Evolutionary conservation across 2,888 invertebrate species (phyloP).

Genomic region (Strigamia maritima): DNA sequence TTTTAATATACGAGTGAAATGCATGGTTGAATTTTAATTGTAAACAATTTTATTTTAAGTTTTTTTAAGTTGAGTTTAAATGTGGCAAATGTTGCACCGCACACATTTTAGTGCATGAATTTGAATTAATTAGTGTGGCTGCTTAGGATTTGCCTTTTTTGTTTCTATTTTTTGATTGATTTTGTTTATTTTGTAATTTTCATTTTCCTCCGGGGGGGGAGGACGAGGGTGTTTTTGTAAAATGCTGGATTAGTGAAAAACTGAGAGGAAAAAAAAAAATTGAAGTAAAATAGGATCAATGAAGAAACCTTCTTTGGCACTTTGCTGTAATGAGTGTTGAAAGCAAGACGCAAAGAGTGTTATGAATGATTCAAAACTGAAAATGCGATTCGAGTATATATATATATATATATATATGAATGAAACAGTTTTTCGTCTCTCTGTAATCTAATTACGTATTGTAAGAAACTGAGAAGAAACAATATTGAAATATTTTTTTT

Average conservation of each 20-base stretch:
- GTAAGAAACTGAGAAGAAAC: too few species aligned
- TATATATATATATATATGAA: not conserved
- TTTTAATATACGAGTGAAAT: not conserved
- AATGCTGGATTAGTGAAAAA: conserved; percentile 2
- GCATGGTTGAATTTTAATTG: not conserved
- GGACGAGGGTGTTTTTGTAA: not conserved
- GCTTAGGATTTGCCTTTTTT: conserved; percentile 33
- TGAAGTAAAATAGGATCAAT: not conserved
- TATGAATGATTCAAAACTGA: conserved; percentile 22
- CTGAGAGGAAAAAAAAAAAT: not conserved
- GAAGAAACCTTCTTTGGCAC: conserved; percentile 18
- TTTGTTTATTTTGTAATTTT: not conserved
- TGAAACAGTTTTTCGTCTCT: not conserved
- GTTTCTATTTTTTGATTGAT: not conserved
- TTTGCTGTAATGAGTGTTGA: conserved; percentile 20
- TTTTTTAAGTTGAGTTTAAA: not conserved
- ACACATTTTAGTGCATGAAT: not conserved
- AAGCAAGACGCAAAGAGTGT: conserved; percentile 17
- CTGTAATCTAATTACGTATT: too few species aligned
- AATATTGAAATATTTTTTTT: not conserved
- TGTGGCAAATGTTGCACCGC: conserved; percentile 23
- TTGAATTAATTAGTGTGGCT: conserved; percentile 12
- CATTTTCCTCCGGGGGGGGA: not conserved
- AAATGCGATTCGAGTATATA: not conserved
- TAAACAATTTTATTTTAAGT: not conserved